Conservation (phyloP, 2,888 invertebrate genomes). For the Tethea ocularis region DNA sequence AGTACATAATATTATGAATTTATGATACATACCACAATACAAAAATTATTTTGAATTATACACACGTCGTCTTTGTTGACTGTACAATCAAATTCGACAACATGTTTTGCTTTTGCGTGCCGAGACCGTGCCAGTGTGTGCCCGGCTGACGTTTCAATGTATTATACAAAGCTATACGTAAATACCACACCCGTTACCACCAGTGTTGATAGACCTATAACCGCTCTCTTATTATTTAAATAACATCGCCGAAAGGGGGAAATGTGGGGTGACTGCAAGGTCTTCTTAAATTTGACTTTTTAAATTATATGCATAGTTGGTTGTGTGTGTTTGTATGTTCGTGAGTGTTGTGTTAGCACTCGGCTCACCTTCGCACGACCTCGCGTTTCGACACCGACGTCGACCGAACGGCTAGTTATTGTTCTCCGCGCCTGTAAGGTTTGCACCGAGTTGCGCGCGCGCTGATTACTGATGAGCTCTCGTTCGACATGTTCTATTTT, state of each 20-base stretch:
- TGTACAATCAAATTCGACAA: slow-evolving; percentile 64
- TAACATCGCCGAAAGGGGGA: neutral
- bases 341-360: slow-evolving; percentile 73
- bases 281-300: slow-evolving; percentile 29
- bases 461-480: slow-evolving; percentile 76
- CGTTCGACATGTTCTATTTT: slow-evolving; percentile 60
- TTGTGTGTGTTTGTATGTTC: slow-evolving; percentile 44
- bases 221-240: slow-evolving; percentile 15
- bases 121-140: slow-evolving; percentile 54
- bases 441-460: slow-evolving; percentile 68
- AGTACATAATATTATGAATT: no score
- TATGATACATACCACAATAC: no score
- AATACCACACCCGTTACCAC: slow-evolving; percentile 52
- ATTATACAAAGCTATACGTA: slow-evolving; percentile 46
- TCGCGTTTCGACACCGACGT: slow-evolving; percentile 73
- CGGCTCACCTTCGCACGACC: slow-evolving; percentile 81
- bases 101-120: slow-evolving; percentile 76
- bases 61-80: slow-evolving; percentile 41
- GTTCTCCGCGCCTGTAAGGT: slow-evolving; percentile 67
- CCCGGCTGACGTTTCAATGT: slow-evolving; percentile 51
- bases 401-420: slow-evolving; percentile 69
- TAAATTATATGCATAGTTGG: slow-evolving; percentile 42
- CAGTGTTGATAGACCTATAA: slow-evolving; percentile 36
- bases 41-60: no score
- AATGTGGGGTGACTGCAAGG: slow-evolving; percentile 12